Conservation (phyloP, 2,888 invertebrate species). For the Choreutis nemorana region DNA sequence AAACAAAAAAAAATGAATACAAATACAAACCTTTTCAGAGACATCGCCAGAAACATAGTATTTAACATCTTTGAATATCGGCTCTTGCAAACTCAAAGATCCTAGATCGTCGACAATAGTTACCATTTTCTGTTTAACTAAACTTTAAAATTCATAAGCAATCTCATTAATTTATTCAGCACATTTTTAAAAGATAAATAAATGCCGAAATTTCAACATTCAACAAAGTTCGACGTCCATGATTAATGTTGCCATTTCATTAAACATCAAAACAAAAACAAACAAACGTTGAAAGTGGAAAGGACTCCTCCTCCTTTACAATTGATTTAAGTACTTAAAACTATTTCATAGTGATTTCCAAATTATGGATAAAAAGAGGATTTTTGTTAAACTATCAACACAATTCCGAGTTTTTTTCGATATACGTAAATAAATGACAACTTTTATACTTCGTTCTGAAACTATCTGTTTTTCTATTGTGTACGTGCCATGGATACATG, state of each 20-base stretch:
- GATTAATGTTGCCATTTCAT: slow-evolving; percentile 32
- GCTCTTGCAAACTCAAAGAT: slow-evolving; percentile 61
- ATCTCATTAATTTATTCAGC: slow-evolving; percentile 30
- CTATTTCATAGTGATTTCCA: no score
- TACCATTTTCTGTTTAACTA: slow-evolving; percentile 52
- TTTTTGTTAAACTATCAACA: no score
- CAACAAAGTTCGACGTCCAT: slow-evolving; percentile 43
- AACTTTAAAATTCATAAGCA: slow-evolving; percentile 13
- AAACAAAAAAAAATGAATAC: slow-evolving; percentile 28
- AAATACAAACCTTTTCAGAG: slow-evolving; percentile 72
- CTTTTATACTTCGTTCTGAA: no score
- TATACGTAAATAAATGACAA: no score
- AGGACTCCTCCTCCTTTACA: no score
- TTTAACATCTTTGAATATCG: slow-evolving; percentile 83
- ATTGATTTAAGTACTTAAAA: no score
- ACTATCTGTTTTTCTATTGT: no score
- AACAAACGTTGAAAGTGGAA: no score
- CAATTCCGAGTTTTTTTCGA: no score
- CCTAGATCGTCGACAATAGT: slow-evolving; percentile 63
- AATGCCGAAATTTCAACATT: slow-evolving; percentile 39
- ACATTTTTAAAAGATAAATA: slow-evolving; percentile 28
- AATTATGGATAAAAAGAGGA: no score
- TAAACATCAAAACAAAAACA: no score
- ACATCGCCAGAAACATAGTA: slow-evolving; percentile 85
- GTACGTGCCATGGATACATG: no score